These are phyloP conservation scores for Didymodactylos carnosus DNA, from an alignment of 2,888 invertebrate species.

Conservation along the genomic window DNA sequence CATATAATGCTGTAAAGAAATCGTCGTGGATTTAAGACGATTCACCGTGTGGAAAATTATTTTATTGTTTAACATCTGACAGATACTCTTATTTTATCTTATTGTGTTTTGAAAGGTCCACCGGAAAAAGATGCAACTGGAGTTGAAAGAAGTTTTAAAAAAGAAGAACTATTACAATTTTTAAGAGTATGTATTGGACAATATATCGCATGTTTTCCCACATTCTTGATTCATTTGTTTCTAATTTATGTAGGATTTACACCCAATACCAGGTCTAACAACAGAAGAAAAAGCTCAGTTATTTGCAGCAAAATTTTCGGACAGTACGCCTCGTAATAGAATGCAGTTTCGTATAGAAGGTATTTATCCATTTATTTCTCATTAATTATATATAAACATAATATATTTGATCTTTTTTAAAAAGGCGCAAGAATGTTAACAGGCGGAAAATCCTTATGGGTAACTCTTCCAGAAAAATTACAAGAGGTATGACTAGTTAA, in stretches of 20 bases:
- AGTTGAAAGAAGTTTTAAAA: neutral
- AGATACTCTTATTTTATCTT: neutral
- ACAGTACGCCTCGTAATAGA: constrained; percentile 38
- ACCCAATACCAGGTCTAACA: constrained; percentile 28
- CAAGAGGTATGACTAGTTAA: too few relatives aligned
- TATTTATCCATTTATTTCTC: constrained; percentile 33
- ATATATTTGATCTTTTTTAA: too few relatives aligned
- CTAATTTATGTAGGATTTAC: neutral
- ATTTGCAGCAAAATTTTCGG: constrained; percentile 39
- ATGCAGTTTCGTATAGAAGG: constrained; percentile 45
- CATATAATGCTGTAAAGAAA: too few relatives aligned
- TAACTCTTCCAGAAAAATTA: constrained; percentile 1
- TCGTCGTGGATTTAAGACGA: too few relatives aligned
- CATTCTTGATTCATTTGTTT: neutral
- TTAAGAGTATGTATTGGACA: neutral
- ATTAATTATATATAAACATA: too few relatives aligned
- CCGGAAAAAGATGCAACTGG: neutral
- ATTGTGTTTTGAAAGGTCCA: neutral
- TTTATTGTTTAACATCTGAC: too few relatives aligned
- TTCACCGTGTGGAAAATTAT: too few relatives aligned
- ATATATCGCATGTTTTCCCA: neutral
- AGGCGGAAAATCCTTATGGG: constrained; percentile 31
- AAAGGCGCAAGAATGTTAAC: constrained; percentile 27
- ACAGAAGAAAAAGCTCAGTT: constrained; percentile 40
- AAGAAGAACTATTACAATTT: neutral